Conservation (phyloP, 2,797 vertebrate species). For the Ctenopoma multispine region DNA sequence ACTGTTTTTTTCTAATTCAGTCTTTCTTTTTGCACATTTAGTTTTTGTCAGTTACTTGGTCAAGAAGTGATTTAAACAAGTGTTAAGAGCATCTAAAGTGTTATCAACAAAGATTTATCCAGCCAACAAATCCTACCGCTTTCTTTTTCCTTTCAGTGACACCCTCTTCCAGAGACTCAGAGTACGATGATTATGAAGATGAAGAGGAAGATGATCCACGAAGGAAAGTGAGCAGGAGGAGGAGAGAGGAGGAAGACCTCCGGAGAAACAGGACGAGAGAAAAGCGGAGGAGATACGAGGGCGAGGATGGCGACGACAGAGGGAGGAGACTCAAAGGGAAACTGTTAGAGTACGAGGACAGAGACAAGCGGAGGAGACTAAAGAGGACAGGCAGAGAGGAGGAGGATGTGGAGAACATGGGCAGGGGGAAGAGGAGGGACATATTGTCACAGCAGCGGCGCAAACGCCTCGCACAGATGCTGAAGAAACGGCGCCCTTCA, state of each 20-base stretch:
- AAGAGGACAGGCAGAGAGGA: slow-evolving; percentile 55
- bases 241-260: slow-evolving; percentile 51
- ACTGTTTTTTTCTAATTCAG: neutral
- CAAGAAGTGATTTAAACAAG: neutral
- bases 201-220: slow-evolving; percentile 75
- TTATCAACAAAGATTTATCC: neutral
- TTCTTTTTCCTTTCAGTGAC: slow-evolving; percentile 50
- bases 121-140: neutral
- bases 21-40: neutral
- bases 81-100: neutral
- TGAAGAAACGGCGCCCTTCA: slow-evolving; percentile 86
- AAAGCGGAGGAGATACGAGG: slow-evolving; percentile 47
- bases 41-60: neutral
- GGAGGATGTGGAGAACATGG: slow-evolving; percentile 77
- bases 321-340: slow-evolving; percentile 62
- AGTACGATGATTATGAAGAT: slow-evolving; percentile 81
- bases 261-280: slow-evolving; percentile 32
- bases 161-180: slow-evolving; percentile 79
- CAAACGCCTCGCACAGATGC: slow-evolving; percentile 74
- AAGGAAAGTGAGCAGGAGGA: slow-evolving; percentile 71
- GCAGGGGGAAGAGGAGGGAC: slow-evolving; percentile 79
- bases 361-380: slow-evolving; percentile 46
- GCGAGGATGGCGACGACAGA: slow-evolving; percentile 61
- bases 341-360: slow-evolving; percentile 57
- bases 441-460: slow-evolving; percentile 73